A percentile compares a stretch with the other conserved stretches of the same genome.
phyloP scores from a whole-genome alignment of 2,888 invertebrate genomes.

The Meandrusa payeni region DNA sequence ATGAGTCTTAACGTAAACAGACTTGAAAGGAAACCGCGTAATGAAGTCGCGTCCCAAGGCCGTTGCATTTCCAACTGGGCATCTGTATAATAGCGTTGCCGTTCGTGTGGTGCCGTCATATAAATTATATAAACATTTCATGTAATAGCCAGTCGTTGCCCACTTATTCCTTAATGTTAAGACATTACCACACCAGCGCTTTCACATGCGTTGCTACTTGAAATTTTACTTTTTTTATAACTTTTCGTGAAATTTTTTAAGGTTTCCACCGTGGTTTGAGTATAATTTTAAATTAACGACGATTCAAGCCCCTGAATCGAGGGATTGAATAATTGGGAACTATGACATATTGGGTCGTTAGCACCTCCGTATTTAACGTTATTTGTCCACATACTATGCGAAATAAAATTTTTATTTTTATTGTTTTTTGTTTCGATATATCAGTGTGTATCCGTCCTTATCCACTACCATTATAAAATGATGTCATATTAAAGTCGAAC shows the following conservation, averaged over 20 bases:
- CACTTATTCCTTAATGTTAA: background rate
- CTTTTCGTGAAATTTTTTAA: no score
- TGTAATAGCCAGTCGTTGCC: slow-evolving; percentile 3
- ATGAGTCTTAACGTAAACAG: slow-evolving; percentile 5
- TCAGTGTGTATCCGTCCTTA: slow-evolving; percentile 11
- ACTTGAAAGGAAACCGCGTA: slow-evolving; percentile 5
- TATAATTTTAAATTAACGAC: no score
- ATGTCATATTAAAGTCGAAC: slow-evolving; percentile 23
- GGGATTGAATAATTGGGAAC: no score
- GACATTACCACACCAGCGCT: background rate
- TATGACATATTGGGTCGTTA: no score
- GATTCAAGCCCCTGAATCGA: no score
- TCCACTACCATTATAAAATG: slow-evolving; percentile 9
- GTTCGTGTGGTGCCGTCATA: slow-evolving; percentile 11
- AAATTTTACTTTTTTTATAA: no score
- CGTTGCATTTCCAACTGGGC: slow-evolving; percentile 8
- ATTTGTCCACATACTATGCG: no score
- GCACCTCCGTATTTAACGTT: no score
- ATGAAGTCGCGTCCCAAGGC: background rate
- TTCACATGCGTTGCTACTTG: no score
- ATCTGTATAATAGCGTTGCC: slow-evolving; percentile 4
- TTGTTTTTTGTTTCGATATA: no score
- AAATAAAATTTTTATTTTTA: no score
- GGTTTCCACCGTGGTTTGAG: no score
- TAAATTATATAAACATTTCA: slow-evolving; percentile 17